These are phyloP conservation scores for Tinamus guttatus DNA, from an alignment of 2,113 vertebrate species.

Conservation along the genomic window DNA sequence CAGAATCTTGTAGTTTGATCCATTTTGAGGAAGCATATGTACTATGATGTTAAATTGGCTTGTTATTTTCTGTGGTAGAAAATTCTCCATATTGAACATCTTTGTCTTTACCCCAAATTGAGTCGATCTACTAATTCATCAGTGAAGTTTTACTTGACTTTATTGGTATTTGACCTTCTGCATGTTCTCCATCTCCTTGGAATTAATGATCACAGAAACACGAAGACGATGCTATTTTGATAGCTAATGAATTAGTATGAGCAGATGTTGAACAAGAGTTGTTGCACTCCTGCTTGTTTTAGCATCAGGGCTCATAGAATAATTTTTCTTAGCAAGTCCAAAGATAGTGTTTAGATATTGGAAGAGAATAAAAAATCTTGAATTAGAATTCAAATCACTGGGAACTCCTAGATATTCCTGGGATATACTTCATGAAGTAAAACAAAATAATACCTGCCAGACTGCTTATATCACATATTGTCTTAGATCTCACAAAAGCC, in stretches of 20 bases:
- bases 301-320: not conserved
- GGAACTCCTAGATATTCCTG: not conserved
- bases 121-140: not conserved
- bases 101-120: not conserved
- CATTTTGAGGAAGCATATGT: accelerated
- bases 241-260: not conserved
- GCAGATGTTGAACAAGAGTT: not conserved
- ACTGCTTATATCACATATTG: not conserved
- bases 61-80: accelerated
- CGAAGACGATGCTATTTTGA: not conserved
- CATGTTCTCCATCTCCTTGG: not conserved
- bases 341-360: accelerated
- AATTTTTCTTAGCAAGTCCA: not conserved
- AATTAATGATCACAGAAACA: not conserved
- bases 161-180: not conserved
- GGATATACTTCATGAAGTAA: not conserved
- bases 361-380: not conserved
- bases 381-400: not conserved
- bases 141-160: not conserved
- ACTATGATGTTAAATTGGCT: not conserved
- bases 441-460: not conserved
- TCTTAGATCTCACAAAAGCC: not conserved
- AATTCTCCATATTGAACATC: not conserved
- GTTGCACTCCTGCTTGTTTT: not conserved
- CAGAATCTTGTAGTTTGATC: not conserved